Conservation (phyloP, 2,797 vertebrate species). For the Pangasius krempfi region DNA sequence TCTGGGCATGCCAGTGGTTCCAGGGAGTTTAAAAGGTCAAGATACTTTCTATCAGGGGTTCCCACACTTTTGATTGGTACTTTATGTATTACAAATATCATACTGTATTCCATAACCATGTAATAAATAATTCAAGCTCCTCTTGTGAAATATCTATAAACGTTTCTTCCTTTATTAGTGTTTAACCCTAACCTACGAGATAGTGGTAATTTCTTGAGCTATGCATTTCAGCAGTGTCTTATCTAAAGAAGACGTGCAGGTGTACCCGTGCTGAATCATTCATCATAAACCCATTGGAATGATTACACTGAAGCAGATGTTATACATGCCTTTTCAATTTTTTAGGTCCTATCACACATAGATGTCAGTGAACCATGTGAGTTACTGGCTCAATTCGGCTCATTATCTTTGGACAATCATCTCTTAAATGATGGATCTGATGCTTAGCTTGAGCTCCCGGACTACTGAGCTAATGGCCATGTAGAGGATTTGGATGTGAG, state of each 20-base stretch:
- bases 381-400: slow-evolving; percentile 3
- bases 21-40: not conserved
- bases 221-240: not conserved
- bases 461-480: not conserved
- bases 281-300: slow-evolving; percentile 41
- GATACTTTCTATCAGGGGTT: too few relatives aligned
- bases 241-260: slow-evolving; percentile 7
- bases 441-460: not conserved
- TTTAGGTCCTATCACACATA: not conserved
- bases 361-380: slow-evolving; percentile 20
- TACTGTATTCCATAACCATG: not conserved
- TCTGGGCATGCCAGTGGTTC: not conserved
- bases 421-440: slow-evolving; percentile 16
- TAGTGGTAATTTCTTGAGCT: not conserved
- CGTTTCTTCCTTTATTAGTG: not conserved
- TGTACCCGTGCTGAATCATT: slow-evolving; percentile 8
- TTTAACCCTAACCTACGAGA: too few relatives aligned
- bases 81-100: not conserved
- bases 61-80: too few relatives aligned
- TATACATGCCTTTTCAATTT: slow-evolving; percentile 12
- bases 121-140: not conserved
- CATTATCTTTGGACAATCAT: slow-evolving; percentile 31
- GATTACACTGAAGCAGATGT: slow-evolving; percentile 40
- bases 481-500: slow-evolving; percentile 17
- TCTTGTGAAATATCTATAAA: not conserved